These are phyloP conservation scores for Paramuricea clavata DNA, from an alignment of 92 coral and sea anemone genomes.

Conservation along the genomic window DNA sequence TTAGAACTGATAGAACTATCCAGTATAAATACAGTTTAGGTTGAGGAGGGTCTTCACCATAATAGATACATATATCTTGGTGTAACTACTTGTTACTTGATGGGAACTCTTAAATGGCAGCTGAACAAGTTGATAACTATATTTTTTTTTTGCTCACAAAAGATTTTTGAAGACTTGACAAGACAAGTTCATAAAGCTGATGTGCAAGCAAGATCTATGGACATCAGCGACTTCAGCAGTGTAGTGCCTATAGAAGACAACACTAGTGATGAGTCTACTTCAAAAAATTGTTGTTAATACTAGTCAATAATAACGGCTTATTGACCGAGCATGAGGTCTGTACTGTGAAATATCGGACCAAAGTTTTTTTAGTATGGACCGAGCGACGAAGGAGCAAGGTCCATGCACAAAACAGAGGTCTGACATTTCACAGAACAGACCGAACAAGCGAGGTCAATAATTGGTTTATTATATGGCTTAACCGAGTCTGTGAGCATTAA, in stretches of 20 bases:
- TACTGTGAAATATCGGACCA: too few species aligned
- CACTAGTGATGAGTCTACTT: background rate
- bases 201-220: conserved; percentile 14
- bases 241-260: background rate
- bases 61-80: background rate
- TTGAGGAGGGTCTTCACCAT: background rate
- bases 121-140: background rate
- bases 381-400: too few species aligned
- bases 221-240: conserved; percentile 36
- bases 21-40: too few species aligned
- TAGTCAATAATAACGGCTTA: background rate
- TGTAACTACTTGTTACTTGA: too few species aligned
- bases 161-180: conserved; percentile 49
- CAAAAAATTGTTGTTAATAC: conserved; percentile 11
- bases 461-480: too few species aligned
- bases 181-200: conserved; percentile 30
- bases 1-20: too few species aligned
- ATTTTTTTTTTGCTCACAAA: background rate
- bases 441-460: too few species aligned
- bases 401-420: too few species aligned
- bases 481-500: too few species aligned
- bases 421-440: too few species aligned
- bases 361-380: too few species aligned
- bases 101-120: background rate
- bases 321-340: too few species aligned